phyloP scores from a whole-genome alignment of 2,797 vertebrate species.

The Crotalus adamanteus region DNA sequence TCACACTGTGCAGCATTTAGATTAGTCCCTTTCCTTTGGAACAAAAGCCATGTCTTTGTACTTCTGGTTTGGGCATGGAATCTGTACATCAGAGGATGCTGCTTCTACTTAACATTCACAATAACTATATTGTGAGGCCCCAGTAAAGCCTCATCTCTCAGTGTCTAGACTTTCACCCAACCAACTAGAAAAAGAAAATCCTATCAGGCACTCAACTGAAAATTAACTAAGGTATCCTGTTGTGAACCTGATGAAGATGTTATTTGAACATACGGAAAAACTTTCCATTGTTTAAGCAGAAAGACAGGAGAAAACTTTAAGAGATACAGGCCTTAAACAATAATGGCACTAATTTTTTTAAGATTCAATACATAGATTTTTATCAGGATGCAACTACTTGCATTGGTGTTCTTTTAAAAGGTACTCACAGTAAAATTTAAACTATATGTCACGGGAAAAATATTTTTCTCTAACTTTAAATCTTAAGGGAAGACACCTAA shows the following conservation, averaged over 20 bases:
- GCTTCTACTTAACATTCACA: slow-evolving; percentile 86
- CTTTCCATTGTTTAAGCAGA: slow-evolving; percentile 88
- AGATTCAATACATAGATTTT: slow-evolving; percentile 85
- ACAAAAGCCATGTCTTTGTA: slow-evolving; percentile 92
- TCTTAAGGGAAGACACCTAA: not conserved
- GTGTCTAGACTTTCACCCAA: slow-evolving; percentile 89
- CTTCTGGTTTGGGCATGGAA: slow-evolving; percentile 75
- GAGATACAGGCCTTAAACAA: slow-evolving; percentile 83
- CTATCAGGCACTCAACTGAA: slow-evolving; percentile 97
- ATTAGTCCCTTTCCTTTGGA: slow-evolving; percentile 84
- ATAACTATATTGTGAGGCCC: slow-evolving; percentile 85
- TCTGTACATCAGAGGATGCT: slow-evolving; percentile 86
- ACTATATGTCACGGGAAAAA: slow-evolving; percentile 18
- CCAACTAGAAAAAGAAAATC: slow-evolving; percentile 91
- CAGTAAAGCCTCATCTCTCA: slow-evolving; percentile 74
- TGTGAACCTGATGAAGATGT: slow-evolving; percentile 99
- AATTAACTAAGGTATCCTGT: slow-evolving; percentile 95
- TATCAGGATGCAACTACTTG: slow-evolving; percentile 74
- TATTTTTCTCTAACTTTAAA: slow-evolving; percentile 28
- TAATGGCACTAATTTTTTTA: slow-evolving; percentile 85
- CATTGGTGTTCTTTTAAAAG: slow-evolving; percentile 78
- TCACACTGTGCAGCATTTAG: slow-evolving; percentile 81
- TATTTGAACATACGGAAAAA: slow-evolving; percentile 94
- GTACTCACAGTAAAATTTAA: slow-evolving; percentile 76
- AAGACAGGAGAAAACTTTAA: slow-evolving; percentile 76